Percentiles rank a stretch among this genome's conserved stretches.
Evolutionary conservation across 2,888 invertebrate genomes (phyloP).

Genomic region (Drosophila conformis): DNA sequence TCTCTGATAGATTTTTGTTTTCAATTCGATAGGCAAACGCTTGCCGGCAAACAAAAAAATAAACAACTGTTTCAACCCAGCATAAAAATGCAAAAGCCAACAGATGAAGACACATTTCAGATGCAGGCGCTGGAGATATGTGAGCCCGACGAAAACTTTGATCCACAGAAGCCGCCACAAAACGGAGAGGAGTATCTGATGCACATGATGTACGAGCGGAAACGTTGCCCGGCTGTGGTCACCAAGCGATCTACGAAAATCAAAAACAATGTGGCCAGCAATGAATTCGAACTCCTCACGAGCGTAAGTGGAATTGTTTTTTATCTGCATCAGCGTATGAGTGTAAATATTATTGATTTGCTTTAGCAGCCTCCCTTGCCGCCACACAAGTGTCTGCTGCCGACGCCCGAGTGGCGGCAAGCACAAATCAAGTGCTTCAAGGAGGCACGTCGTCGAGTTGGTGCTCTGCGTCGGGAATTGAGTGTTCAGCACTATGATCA

Average conservation of each 20-base stretch:
- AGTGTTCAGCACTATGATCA: constrained; percentile 51
- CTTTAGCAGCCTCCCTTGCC: constrained; percentile 50
- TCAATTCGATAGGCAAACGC: constrained; percentile 3
- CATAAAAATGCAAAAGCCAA: constrained; percentile 25
- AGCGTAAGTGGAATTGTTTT: constrained; percentile 39
- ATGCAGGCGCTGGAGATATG: constrained; percentile 82
- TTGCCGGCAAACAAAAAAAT: constrained; percentile 27
- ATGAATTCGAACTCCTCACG: constrained; percentile 18
- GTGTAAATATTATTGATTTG: not conserved
- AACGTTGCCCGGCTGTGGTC: constrained; percentile 82
- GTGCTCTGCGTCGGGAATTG: constrained; percentile 59
- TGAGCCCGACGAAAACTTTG: constrained; percentile 79
- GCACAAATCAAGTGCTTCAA: constrained; percentile 78
- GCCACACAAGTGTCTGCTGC: constrained; percentile 68
- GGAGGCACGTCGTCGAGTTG: constrained; percentile 66
- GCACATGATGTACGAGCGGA: constrained; percentile 83
- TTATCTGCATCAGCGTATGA: not conserved
- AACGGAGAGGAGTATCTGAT: constrained; percentile 83
- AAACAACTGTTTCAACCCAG: not conserved
- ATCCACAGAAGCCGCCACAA: constrained; percentile 78
- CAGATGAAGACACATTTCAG: constrained; percentile 78
- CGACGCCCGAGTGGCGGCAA: constrained; percentile 83
- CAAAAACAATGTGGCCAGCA: constrained; percentile 13
- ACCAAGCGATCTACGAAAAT: constrained; percentile 65
- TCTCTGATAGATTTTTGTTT: not conserved